Conservation (phyloP, 1,140 invertebrate genomes). For the Oscheius sp. region DNA sequence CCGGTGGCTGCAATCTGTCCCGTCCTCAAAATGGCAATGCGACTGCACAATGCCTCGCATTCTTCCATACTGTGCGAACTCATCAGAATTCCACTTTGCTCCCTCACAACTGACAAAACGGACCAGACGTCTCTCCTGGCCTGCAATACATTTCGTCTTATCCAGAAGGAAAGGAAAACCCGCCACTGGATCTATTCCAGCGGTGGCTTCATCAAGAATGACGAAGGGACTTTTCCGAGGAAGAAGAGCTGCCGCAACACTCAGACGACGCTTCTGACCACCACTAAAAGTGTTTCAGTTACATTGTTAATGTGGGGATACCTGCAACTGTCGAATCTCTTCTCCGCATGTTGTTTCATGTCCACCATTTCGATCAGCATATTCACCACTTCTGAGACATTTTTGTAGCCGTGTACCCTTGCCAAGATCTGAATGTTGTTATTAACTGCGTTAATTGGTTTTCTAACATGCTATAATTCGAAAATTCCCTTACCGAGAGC, state of each 20-base stretch:
- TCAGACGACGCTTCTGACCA: constrained; percentile 64
- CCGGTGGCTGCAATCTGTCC: constrained; percentile 65
- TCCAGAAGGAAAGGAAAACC: not conserved
- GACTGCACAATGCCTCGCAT: constrained; percentile 52
- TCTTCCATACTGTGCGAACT: constrained; percentile 60
- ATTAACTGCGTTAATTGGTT: too few relatives aligned
- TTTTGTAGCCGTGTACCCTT: constrained; percentile 64
- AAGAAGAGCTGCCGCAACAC: constrained; percentile 65
- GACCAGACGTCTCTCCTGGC: constrained; percentile 66
- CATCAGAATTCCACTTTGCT: constrained; percentile 36
- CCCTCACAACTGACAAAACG: constrained; percentile 44
- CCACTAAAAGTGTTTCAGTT: too few relatives aligned
- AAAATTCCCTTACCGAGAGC: too few relatives aligned
- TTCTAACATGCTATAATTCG: too few relatives aligned
- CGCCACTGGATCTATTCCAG: constrained; percentile 66
- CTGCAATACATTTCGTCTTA: not conserved
- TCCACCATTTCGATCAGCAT: constrained; percentile 29
- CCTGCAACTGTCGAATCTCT: constrained; percentile 28
- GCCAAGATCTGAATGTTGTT: constrained; percentile 56
- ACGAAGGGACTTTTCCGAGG: constrained; percentile 65
- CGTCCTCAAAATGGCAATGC: constrained; percentile 58
- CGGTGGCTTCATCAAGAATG: constrained; percentile 68
- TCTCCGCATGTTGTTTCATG: constrained; percentile 36
- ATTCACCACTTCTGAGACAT: constrained; percentile 5
- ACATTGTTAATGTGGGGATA: not conserved